A percentile compares a stretch with the other conserved stretches of the same genome.
Evolutionary conservation across 1,140 invertebrate genomes (phyloP).

Genomic region (Drosophila auraria): DNA sequence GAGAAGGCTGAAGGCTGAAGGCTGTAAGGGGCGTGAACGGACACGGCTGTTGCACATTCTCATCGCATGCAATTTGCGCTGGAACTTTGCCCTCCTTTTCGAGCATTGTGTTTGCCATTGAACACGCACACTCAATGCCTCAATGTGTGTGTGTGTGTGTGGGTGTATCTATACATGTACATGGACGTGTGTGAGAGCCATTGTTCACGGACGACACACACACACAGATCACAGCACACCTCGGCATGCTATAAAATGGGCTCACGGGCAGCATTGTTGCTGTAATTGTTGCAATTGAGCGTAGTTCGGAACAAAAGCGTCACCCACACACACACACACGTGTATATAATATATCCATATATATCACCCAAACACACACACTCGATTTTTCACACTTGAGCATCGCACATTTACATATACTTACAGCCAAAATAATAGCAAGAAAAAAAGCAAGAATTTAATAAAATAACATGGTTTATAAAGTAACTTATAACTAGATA

Average conservation of each 20-base stretch:
- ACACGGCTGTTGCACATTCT: constrained; percentile 77
- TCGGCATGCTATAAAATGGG: constrained; percentile 58
- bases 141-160: constrained; percentile 3
- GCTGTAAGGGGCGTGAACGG: constrained; percentile 28
- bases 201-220: constrained; percentile 51
- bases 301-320: constrained; percentile 62
- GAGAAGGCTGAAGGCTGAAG: constrained; percentile 9
- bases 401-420: constrained; percentile 11
- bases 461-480: too few species aligned
- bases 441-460: too few species aligned
- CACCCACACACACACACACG: constrained; percentile 13
- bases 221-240: constrained; percentile 39
- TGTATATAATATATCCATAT: constrained; percentile 13
- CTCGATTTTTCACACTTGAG: constrained; percentile 39
- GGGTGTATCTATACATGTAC: constrained; percentile 2
- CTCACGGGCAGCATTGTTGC: constrained; percentile 65
- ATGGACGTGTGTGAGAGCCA: constrained; percentile 9
- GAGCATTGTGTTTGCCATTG: constrained; percentile 75
- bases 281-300: constrained; percentile 82
- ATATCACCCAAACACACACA: neutral
- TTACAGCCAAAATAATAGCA: neutral
- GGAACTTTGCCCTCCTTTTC: constrained; percentile 47
- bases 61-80: constrained; percentile 69
- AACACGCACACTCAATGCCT: constrained; percentile 71
- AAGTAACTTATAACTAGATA: neutral